Conservation (phyloP, 1,140 invertebrate genomes). For the Magallana angulata region DNA sequence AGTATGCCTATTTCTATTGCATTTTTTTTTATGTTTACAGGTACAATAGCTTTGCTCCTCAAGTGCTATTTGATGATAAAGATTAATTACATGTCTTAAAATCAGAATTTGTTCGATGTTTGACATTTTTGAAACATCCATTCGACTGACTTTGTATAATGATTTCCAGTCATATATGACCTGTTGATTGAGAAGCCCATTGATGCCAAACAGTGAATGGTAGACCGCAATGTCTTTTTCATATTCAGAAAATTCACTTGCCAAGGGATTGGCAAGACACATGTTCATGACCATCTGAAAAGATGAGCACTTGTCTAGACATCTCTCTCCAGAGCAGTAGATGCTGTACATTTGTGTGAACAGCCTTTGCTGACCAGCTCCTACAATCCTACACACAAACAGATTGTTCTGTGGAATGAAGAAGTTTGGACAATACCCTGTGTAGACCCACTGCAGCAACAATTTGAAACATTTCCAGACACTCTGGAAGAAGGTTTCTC, state of each 20-base stretch:
- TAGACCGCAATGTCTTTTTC: not conserved
- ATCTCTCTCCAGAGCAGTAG: not conserved
- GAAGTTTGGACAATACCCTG: slow-evolving; percentile 35
- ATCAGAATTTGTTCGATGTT: not conserved
- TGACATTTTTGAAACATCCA: not conserved
- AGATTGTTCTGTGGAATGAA: slow-evolving; percentile 51
- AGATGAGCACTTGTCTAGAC: not conserved
- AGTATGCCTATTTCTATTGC: not conserved
- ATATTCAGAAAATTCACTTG: not conserved
- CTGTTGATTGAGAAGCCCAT: not conserved
- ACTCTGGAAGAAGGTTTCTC: slow-evolving; percentile 10
- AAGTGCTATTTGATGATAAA: slow-evolving; percentile 6
- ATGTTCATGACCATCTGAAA: not conserved
- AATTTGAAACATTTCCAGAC: slow-evolving; percentile 44
- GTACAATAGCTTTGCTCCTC: not conserved
- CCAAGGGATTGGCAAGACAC: not conserved
- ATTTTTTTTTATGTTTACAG: not conserved
- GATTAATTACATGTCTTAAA: not conserved
- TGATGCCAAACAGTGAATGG: not conserved
- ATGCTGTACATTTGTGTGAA: not conserved
- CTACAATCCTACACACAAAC: slow-evolving; percentile 39
- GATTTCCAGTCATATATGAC: not conserved
- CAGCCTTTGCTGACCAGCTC: not conserved
- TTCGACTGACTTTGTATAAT: not conserved
- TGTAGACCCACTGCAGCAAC: slow-evolving; percentile 34